Evolutionary conservation across 1,140 invertebrate genomes (phyloP).

Genomic region (Conus betulinus): DNA sequence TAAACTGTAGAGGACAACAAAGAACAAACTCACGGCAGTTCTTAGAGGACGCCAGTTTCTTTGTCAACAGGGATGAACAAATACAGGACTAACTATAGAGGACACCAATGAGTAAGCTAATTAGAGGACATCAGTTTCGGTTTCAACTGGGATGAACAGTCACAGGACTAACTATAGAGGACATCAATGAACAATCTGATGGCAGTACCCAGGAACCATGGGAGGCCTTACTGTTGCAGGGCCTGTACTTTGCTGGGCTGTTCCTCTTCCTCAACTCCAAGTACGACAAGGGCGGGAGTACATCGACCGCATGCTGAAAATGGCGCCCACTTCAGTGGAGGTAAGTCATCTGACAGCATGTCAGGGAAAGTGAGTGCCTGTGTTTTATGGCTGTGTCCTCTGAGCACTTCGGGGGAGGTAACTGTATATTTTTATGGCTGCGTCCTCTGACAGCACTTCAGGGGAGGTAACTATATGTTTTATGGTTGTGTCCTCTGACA

Average conservation of each 20-base stretch:
- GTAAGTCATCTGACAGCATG: not conserved
- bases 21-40: too few relatives aligned
- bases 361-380: not conserved
- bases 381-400: not conserved
- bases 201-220: not conserved
- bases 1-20: too few relatives aligned
- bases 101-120: too few relatives aligned
- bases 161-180: not conserved
- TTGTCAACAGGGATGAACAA: too few relatives aligned
- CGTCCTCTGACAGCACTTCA: too few relatives aligned
- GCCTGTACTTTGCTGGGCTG: constrained; percentile 85
- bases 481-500: too few relatives aligned
- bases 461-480: too few relatives aligned
- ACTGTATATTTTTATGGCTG: too few relatives aligned
- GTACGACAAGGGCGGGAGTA: constrained; percentile 88
- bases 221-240: constrained; percentile 61
- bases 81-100: too few relatives aligned
- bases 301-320: constrained; percentile 85
- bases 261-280: constrained; percentile 84
- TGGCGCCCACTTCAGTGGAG: constrained; percentile 76
- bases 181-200: not conserved
- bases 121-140: not conserved
- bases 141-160: not conserved
- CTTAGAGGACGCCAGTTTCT: too few relatives aligned
- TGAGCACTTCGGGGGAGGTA: not conserved